Evolutionary conservation across 2,113 vertebrate genomes (phyloP), one percentile per base, ranked within the genome.

Genomic region (Engystomops pustulosus): DNA sequence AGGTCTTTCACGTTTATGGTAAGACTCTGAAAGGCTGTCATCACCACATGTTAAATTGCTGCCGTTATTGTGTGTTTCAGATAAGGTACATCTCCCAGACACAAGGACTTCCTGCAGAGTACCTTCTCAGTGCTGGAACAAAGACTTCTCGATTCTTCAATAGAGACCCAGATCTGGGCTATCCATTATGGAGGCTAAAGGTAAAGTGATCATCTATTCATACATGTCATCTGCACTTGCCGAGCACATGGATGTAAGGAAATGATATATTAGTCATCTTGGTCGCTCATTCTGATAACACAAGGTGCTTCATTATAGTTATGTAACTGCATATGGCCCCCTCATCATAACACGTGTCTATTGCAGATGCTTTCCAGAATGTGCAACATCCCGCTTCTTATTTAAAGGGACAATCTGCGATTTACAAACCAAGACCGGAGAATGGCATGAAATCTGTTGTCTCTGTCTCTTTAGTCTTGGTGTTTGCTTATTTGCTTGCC

Each of bases 21-120:
- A 38, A 17, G 14, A n/a, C 18, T 81, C n/a, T 81, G 27, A 47
- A 44, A 36, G n/a, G 11, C 79, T 75, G 68, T 45, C 38, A 83
- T 25, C 53, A 4, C 27, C 70, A 14, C 38, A 45, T 83, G 55
- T 38, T 45, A 67, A 65, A 83, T 60, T 67, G 58, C 41, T 17
- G 38, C 49, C 32, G 23, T 23, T 25, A 41, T 18, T 88, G 81
- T 23, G 72, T 90, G 25, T 88, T 89, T 85, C 90, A 99, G 98
- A 99, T 99, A 77, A 97, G 98, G 69, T 99, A 99, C 72, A 98
- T 99, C 90, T 99, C 98, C 20, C 97, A 99, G 94, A 99, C 98
- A 32, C 97, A 99, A 93, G 97, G 98, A 81, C 95, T 98, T 87
- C 98, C 98, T 58, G 97, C 98, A 0, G 98, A 99, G 89, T 99